Percentiles rank a stretch among this genome's conserved stretches.
These are phyloP conservation scores for Drosophila paramelanica DNA, from an alignment of 2,888 invertebrate species.

Conservation along the genomic window DNA sequence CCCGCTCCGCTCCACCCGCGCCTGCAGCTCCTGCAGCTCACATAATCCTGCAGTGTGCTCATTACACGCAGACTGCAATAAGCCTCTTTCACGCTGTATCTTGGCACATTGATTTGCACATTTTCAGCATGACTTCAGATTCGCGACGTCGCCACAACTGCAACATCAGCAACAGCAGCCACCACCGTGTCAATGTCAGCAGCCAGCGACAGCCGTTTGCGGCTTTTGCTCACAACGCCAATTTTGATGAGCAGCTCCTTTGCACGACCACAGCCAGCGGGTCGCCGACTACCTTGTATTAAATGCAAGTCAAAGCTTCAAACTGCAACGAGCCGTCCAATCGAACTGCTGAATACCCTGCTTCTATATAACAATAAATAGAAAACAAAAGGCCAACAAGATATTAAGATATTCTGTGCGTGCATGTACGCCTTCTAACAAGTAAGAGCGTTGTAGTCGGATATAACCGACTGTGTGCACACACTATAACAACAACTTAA, in stretches of 20 bases:
- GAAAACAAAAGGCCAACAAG: too few relatives aligned
- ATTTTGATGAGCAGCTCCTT: constrained; percentile 15
- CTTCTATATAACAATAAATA: neutral
- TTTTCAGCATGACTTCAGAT: constrained; percentile 42
- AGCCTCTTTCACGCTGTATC: constrained; percentile 16
- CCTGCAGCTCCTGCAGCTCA: neutral
- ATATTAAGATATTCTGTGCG: too few relatives aligned
- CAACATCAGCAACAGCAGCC: neutral
- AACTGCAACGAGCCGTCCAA: too few relatives aligned
- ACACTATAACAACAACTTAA: too few relatives aligned
- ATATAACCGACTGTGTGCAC: too few relatives aligned
- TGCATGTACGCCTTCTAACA: too few relatives aligned
- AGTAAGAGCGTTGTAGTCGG: too few relatives aligned
- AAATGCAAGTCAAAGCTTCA: neutral
- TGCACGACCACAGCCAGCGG: constrained; percentile 3
- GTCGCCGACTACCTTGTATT: constrained; percentile 1
- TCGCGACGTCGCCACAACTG: neutral
- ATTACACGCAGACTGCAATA: constrained; percentile 4
- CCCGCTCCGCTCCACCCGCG: neutral
- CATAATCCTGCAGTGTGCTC: constrained; percentile 6
- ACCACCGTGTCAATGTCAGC: constrained; percentile 36
- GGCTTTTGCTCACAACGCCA: constrained; percentile 17
- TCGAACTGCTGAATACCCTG: constrained; percentile 1
- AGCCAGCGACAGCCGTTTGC: constrained; percentile 13
- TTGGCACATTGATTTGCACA: constrained; percentile 41